phyloP scores from a whole-genome alignment of 2,113 vertebrate genomes.

The Nycticebus coucang region DNA sequence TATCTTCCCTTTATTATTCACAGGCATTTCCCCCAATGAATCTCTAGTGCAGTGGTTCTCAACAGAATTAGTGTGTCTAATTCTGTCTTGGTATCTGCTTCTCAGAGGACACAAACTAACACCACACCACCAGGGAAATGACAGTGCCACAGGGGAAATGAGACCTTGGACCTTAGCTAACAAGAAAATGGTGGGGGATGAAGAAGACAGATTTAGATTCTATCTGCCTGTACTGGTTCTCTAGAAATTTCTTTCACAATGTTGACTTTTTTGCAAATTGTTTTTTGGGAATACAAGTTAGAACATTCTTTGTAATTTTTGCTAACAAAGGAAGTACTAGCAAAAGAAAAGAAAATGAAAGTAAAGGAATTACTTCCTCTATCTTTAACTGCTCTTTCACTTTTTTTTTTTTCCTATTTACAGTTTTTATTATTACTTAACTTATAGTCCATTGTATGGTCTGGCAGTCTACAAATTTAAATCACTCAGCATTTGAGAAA shows the following conservation, averaged over 20 bases:
- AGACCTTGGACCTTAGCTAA: slow-evolving; percentile 2
- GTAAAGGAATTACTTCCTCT: slow-evolving; percentile 52
- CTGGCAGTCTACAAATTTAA: slow-evolving; percentile 17
- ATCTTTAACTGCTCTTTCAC: slow-evolving; percentile 34
- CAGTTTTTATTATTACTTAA: slow-evolving; percentile 21
- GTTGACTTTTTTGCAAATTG: not conserved
- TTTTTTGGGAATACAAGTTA: not conserved
- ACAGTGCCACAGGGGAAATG: not conserved
- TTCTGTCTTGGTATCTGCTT: slow-evolving; percentile 8
- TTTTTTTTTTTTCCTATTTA: not conserved
- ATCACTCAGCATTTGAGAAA: slow-evolving; percentile 29
- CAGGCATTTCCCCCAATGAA: not conserved
- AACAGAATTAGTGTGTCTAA: not conserved
- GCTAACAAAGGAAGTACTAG: slow-evolving; percentile 26
- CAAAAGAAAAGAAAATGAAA: slow-evolving; percentile 55
- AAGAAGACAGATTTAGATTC: slow-evolving; percentile 23
- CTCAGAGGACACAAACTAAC: slow-evolving; percentile 17
- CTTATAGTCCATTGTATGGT: not conserved
- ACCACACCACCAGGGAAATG: not conserved
- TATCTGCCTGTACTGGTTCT: not conserved
- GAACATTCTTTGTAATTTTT: slow-evolving; percentile 15
- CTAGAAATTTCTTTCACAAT: not conserved
- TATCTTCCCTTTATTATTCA: not conserved
- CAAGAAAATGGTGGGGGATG: not conserved
- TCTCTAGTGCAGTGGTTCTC: not conserved